phyloP scores from a whole-genome alignment of 2,888 invertebrate species.

The Nephrotoma flavescens region DNA sequence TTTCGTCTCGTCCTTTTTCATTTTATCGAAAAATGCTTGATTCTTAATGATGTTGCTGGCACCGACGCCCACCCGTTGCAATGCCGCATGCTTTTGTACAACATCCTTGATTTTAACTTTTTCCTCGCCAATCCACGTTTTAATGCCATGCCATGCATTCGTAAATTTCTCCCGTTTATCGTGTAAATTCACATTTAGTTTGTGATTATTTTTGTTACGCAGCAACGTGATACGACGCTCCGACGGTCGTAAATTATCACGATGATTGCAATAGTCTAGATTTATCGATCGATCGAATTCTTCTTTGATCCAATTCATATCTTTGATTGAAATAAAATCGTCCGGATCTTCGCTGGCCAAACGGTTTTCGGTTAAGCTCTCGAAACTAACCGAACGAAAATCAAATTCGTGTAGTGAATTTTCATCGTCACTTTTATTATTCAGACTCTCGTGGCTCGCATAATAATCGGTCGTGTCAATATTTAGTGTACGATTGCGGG shows the following conservation, averaged over 20 bases:
- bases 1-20: background rate
- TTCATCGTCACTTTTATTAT: constrained; percentile 6
- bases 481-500: background rate
- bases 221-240: constrained; percentile 29
- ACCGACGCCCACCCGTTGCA: constrained; percentile 23
- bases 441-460: constrained; percentile 23
- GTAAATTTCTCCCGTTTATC: constrained; percentile 29
- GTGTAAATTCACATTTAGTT: constrained; percentile 22
- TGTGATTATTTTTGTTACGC: constrained; percentile 28
- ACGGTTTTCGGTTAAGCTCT: constrained; percentile 23
- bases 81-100: constrained; percentile 27
- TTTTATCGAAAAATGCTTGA: constrained; percentile 7
- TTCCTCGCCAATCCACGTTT: constrained; percentile 31
- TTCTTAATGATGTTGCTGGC: background rate
- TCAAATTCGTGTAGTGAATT: constrained; percentile 26
- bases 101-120: constrained; percentile 26
- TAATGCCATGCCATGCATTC: constrained; percentile 30
- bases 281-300: constrained; percentile 24
- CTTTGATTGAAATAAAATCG: constrained; percentile 28
- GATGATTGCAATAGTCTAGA: constrained; percentile 29
- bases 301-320: constrained; percentile 30
- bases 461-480: constrained; percentile 5
- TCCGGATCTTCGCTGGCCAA: constrained; percentile 18
- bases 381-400: constrained; percentile 30
- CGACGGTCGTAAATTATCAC: constrained; percentile 27